These are phyloP conservation scores for Drosophila fuyamai DNA, from an alignment of 1,140 invertebrate species.

Conservation along the genomic window DNA sequence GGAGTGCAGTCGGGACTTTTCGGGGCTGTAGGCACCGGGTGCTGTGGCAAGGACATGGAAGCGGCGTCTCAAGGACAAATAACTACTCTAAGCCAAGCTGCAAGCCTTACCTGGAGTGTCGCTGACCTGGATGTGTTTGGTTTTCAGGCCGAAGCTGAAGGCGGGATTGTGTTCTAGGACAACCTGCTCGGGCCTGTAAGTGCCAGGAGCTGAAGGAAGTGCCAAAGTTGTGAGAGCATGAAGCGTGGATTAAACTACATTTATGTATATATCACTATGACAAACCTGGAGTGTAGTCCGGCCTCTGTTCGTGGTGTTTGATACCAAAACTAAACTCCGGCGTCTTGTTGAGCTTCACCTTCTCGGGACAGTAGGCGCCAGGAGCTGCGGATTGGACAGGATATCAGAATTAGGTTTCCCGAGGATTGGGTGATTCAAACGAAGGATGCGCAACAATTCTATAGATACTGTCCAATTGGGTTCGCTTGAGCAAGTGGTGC, in stretches of 20 bases:
- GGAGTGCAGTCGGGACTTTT: slow-evolving; percentile 74
- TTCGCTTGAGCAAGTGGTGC: slow-evolving; percentile 16
- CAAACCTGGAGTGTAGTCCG: slow-evolving; percentile 89
- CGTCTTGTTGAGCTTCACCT: slow-evolving; percentile 86
- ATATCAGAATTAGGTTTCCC: slow-evolving; percentile 10
- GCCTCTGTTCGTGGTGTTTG: slow-evolving; percentile 88
- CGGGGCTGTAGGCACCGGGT: slow-evolving; percentile 87
- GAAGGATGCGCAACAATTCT: slow-evolving; percentile 20
- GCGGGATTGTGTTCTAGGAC: slow-evolving; percentile 87
- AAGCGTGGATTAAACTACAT: not conserved
- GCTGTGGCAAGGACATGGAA: slow-evolving; percentile 51
- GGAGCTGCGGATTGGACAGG: slow-evolving; percentile 85
- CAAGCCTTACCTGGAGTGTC: slow-evolving; percentile 68
- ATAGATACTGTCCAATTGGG: slow-evolving; percentile 39
- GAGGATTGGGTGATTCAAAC: not conserved
- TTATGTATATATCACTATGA: slow-evolving; percentile 37
- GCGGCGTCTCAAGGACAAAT: not conserved
- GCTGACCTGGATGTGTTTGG: slow-evolving; percentile 83
- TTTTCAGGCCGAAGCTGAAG: slow-evolving; percentile 88
- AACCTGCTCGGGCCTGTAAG: slow-evolving; percentile 88
- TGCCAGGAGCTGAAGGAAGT: slow-evolving; percentile 84
- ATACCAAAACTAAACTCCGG: slow-evolving; percentile 88
- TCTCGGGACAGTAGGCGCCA: slow-evolving; percentile 88
- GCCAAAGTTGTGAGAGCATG: slow-evolving; percentile 80
- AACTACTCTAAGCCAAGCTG: not conserved